Evolutionary conservation across 2,113 vertebrate genomes (phyloP).

Genomic region (Hippocampus abdominalis): DNA sequence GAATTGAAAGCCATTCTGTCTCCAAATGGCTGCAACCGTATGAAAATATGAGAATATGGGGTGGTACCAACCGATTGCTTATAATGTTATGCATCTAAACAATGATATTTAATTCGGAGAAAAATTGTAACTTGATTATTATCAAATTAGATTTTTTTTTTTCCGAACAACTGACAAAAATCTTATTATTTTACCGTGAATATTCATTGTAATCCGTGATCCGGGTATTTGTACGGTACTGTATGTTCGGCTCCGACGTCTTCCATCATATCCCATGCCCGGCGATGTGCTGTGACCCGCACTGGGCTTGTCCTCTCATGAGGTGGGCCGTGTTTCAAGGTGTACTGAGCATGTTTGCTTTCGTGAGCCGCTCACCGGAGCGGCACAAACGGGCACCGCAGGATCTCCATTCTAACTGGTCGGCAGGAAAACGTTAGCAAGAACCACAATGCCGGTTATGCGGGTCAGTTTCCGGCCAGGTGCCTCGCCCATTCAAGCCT

Average conservation of each 20-base stretch:
- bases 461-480: constrained; percentile 34
- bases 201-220: not conserved
- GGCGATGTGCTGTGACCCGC: constrained; percentile 47
- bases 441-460: constrained; percentile 31
- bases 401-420: constrained; percentile 48
- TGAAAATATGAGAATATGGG: not conserved
- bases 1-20: constrained; percentile 35
- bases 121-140: too few relatives aligned
- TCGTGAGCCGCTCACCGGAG: constrained; percentile 36
- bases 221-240: not conserved
- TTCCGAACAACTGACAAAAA: too few relatives aligned
- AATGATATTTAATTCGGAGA: too few relatives aligned
- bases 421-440: constrained; percentile 30
- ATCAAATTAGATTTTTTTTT: too few relatives aligned
- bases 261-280: constrained; percentile 18
- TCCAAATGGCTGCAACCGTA: not conserved
- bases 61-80: not conserved
- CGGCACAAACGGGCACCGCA: constrained; percentile 54
- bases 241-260: not conserved
- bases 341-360: constrained; percentile 53
- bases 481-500: constrained; percentile 40
- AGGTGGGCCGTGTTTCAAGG: constrained; percentile 54
- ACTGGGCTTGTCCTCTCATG: constrained; percentile 38
- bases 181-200: not conserved
- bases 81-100: too few relatives aligned